A percentile compares a stretch with the other conserved stretches of the same genome.
Conservation (phyloP, 2,113 vertebrate genomes). For the Tamias sibiricus region DNA sequence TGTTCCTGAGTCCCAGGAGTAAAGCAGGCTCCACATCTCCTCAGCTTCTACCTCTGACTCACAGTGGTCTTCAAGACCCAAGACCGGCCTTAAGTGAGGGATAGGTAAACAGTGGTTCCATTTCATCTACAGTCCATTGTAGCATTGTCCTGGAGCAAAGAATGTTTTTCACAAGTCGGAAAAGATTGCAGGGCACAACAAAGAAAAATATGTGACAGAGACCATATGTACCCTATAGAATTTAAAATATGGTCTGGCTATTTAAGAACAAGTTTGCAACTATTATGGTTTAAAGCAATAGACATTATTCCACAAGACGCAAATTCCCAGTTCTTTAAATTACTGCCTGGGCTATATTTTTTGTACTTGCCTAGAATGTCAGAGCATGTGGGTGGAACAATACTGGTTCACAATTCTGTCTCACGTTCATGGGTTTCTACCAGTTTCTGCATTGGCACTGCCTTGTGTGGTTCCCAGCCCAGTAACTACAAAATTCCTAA, state of each 20-base stretch:
- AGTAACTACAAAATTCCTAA: background rate
- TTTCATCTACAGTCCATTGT: background rate
- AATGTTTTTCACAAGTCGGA: background rate
- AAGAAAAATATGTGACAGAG: background rate
- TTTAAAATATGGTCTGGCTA: background rate
- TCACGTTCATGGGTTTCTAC: background rate
- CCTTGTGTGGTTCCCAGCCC: background rate
- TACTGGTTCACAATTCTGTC: background rate
- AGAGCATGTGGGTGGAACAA: background rate
- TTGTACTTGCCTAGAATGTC: background rate
- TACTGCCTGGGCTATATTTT: background rate
- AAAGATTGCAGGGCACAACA: background rate
- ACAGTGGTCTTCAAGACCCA: background rate
- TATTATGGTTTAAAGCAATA: background rate
- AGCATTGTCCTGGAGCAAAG: background rate
- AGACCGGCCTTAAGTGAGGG: background rate
- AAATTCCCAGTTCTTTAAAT: background rate
- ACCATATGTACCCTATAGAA: background rate
- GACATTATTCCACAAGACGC: background rate
- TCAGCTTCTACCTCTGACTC: background rate
- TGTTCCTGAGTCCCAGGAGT: background rate
- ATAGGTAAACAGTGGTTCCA: background rate
- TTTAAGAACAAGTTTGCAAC: background rate
- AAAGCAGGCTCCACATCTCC: background rate
- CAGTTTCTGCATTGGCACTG: background rate